Evolutionary conservation across 2,113 vertebrate species (phyloP).

Genomic region (Strix aluco): DNA sequence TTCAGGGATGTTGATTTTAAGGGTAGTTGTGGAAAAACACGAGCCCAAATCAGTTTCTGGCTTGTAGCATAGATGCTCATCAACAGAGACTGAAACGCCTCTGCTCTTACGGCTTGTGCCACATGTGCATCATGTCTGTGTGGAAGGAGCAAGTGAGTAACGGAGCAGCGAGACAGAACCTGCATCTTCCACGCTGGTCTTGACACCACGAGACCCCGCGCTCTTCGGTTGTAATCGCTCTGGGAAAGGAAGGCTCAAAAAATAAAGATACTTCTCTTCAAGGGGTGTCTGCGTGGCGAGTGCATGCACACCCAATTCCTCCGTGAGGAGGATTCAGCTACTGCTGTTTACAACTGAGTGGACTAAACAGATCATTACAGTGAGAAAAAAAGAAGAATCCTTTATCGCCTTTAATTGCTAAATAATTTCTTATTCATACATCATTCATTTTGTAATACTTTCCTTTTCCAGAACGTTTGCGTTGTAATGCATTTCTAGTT

Average conservation of each 20-base stretch:
- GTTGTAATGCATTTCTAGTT: conserved; percentile 50
- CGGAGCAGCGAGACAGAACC: neutral
- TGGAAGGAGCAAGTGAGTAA: neutral
- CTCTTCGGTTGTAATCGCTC: rapidly evolving
- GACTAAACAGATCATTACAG: neutral
- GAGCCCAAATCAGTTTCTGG: neutral
- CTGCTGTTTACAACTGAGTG: neutral
- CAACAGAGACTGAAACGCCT: rapidly evolving
- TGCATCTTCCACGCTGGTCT: rapidly evolving
- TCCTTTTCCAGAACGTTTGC: conserved; percentile 36
- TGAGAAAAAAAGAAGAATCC: conserved; percentile 16
- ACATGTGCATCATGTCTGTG: rapidly evolving
- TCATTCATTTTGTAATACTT: conserved; percentile 8
- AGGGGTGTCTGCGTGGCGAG: neutral
- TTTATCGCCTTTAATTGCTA: conserved; percentile 61
- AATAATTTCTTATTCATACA: conserved; percentile 42
- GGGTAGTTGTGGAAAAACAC: rapidly evolving
- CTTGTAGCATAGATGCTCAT: neutral
- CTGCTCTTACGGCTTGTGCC: rapidly evolving
- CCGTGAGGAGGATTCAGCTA: neutral
- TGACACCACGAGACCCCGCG: rapidly evolving
- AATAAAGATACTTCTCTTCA: neutral
- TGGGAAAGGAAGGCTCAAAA: neutral
- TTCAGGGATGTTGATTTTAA: neutral
- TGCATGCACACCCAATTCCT: neutral